Percentiles rank a stretch among this genome's conserved stretches.
These are phyloP conservation scores for Oophaga pumilio DNA, from an alignment of 2,113 vertebrate genomes.

Conservation along the genomic window DNA sequence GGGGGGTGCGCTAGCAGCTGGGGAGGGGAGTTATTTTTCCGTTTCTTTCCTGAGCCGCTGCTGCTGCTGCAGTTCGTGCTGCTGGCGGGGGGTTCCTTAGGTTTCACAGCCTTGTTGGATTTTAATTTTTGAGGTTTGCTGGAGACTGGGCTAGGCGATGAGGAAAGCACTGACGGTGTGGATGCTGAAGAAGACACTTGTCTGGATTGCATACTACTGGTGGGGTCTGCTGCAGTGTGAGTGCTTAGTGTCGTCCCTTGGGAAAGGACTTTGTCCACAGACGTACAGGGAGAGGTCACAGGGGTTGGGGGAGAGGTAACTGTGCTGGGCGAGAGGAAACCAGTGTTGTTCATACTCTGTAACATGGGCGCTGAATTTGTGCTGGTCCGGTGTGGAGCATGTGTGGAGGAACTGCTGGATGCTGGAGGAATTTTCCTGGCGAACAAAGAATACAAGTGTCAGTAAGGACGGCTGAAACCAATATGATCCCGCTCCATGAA, in stretches of 20 bases:
- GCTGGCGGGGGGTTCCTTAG: conserved; percentile 82
- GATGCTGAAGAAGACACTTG: conserved; percentile 92
- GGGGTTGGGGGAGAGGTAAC: conserved; percentile 74
- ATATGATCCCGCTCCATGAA: not conserved
- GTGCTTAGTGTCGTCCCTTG: conserved; percentile 95
- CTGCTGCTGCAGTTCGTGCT: conserved; percentile 78
- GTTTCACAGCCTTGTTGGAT: conserved; percentile 84
- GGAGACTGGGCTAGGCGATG: conserved; percentile 84
- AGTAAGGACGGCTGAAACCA: not conserved
- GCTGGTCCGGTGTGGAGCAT: conserved; percentile 82
- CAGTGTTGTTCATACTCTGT: conserved; percentile 76
- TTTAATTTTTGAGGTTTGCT: conserved; percentile 92
- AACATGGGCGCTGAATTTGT: conserved; percentile 77
- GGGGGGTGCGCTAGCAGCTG: conserved; percentile 75
- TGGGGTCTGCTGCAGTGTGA: conserved; percentile 86
- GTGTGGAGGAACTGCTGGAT: conserved; percentile 78
- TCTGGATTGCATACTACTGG: conserved; percentile 88
- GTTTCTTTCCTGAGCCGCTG: conserved; percentile 90
- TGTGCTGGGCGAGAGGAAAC: conserved; percentile 81
- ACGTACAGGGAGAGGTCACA: conserved; percentile 79
- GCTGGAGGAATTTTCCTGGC: conserved; percentile 94
- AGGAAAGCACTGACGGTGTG: conserved; percentile 93
- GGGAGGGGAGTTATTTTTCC: conserved; percentile 85
- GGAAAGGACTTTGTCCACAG: conserved; percentile 84
- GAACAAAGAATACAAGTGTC: not conserved